phyloP scores from a whole-genome alignment of 64 coral and sea anemone species.

The Acropora yongei region DNA sequence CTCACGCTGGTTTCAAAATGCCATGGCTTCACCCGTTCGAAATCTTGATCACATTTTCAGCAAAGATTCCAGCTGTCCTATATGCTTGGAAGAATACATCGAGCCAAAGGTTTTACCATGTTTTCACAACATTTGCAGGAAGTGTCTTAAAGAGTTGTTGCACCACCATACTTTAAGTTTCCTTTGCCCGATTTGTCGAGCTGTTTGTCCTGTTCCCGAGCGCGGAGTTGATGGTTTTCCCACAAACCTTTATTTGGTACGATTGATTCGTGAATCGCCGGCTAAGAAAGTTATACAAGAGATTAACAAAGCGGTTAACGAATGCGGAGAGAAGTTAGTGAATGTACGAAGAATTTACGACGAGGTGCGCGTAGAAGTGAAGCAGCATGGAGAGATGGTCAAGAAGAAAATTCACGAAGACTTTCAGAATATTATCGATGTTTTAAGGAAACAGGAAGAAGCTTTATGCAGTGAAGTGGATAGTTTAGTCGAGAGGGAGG shows the following conservation, averaged over 20 bases:
- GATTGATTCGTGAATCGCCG: slow-evolving; percentile 67
- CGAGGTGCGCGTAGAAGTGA: slow-evolving; percentile 19
- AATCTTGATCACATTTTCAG: slow-evolving; percentile 44
- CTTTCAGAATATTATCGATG: slow-evolving; percentile 69
- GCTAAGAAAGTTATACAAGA: slow-evolving; percentile 67
- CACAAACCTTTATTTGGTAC: slow-evolving; percentile 35
- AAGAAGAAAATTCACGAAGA: slow-evolving; percentile 73
- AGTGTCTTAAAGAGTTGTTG: slow-evolving; percentile 63
- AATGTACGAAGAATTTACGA: slow-evolving; percentile 48
- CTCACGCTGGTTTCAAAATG: not conserved
- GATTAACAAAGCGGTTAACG: slow-evolving; percentile 56
- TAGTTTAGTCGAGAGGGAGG: slow-evolving; percentile 52
- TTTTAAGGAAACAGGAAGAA: slow-evolving; percentile 76
- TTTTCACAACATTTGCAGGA: slow-evolving; percentile 70
- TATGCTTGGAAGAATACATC: slow-evolving; percentile 76
- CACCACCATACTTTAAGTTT: slow-evolving; percentile 27
- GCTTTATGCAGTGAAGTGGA: slow-evolving; percentile 64
- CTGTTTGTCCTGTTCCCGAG: slow-evolving; percentile 39
- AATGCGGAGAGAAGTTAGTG: slow-evolving; percentile 45
- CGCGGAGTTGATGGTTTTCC: slow-evolving; percentile 58
- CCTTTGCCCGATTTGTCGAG: slow-evolving; percentile 73
- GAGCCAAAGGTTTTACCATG: slow-evolving; percentile 73
- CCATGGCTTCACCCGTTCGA: slow-evolving; percentile 24
- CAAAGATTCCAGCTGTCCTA: slow-evolving; percentile 60
- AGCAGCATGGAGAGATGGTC: slow-evolving; percentile 41